Evolutionary conservation across 2,797 vertebrate species (phyloP).

Genomic region (Alca torda): DNA sequence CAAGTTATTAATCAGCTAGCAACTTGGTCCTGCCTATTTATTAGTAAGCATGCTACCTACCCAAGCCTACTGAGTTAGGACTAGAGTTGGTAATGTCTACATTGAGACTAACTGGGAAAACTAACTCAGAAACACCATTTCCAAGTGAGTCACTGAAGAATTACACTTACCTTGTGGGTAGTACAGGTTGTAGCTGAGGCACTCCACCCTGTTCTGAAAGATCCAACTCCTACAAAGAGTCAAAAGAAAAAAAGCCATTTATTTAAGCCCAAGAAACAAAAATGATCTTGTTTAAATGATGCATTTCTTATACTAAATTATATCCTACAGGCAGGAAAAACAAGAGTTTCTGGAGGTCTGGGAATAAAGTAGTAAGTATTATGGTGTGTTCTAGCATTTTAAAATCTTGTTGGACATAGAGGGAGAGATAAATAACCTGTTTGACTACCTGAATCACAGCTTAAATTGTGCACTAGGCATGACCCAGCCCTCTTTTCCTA

Average conservation of each 20-base stretch:
- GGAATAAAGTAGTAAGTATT: background rate
- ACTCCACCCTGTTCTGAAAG: constrained; percentile 48
- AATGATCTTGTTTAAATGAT: background rate
- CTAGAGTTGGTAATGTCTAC: background rate
- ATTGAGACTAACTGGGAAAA: background rate
- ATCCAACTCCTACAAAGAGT: constrained; percentile 76
- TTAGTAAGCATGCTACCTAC: background rate
- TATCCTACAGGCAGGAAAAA: background rate
- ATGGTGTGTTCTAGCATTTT: background rate
- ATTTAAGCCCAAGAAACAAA: background rate
- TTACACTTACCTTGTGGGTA: constrained; percentile 84
- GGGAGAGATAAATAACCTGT: background rate
- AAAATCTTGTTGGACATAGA: background rate
- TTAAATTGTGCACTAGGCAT: background rate
- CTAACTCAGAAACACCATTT: background rate
- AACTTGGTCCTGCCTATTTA: background rate
- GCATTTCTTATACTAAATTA: background rate
- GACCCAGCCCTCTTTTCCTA: background rate
- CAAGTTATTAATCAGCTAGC: background rate
- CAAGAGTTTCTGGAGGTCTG: background rate
- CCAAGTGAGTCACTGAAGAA: background rate
- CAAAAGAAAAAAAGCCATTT: constrained; percentile 26
- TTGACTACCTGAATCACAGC: background rate
- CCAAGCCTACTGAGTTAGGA: background rate
- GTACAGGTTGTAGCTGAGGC: constrained; percentile 61